Percentiles rank a stretch among this genome's conserved stretches.
phyloP scores from a whole-genome alignment of 2,797 vertebrate genomes.

The Mycteria americana region DNA sequence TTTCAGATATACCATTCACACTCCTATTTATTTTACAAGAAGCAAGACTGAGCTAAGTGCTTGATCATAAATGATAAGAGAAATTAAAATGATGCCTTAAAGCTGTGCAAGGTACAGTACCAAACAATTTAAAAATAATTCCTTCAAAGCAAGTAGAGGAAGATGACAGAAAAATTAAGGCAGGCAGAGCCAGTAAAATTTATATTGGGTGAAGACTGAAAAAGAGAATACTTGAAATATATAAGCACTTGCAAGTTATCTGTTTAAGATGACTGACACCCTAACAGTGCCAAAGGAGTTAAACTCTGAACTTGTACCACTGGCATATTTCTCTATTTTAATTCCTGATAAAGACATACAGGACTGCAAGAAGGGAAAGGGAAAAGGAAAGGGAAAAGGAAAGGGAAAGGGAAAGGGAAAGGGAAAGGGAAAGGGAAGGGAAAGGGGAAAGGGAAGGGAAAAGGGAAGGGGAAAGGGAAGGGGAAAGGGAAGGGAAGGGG shows the following conservation, averaged over 20 bases:
- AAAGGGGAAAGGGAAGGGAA: too few species aligned
- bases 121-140: background rate
- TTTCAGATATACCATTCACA: background rate
- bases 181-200: background rate
- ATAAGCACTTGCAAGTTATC: background rate
- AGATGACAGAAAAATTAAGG: background rate
- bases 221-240: background rate
- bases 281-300: background rate
- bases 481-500: too few species aligned
- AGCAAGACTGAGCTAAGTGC: background rate
- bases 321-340: background rate
- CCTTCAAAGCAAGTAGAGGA: background rate
- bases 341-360: background rate
- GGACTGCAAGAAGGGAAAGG: too few species aligned
- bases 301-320: background rate
- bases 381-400: too few species aligned
- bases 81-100: background rate
- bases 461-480: too few species aligned
- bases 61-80: background rate
- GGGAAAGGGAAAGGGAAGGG: too few species aligned
- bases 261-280: background rate
- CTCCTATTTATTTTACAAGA: background rate
- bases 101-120: background rate
- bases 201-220: background rate
- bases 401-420: too few species aligned